phyloP scores from a whole-genome alignment of 2,888 invertebrate species.

The Folsomia manolachei region DNA sequence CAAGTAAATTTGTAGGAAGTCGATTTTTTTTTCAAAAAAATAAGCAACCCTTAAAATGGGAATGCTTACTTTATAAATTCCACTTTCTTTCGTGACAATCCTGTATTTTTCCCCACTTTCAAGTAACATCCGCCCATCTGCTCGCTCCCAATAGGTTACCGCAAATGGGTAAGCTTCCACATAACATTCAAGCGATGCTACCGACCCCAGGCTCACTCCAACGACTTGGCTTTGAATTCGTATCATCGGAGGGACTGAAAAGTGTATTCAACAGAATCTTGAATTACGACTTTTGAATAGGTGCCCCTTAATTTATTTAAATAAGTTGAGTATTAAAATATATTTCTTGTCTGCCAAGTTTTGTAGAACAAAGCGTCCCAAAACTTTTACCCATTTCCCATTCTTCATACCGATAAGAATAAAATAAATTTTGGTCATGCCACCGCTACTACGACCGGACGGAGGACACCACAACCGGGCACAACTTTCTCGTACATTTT shows the following conservation, averaged over 20 bases:
- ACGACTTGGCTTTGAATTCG: constrained; percentile 73
- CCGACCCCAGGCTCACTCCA: constrained; percentile 67
- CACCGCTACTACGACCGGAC: no score
- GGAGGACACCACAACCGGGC: background rate
- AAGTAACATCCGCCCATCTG: constrained; percentile 70
- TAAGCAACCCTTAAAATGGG: background rate
- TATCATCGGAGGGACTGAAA: constrained; percentile 79
- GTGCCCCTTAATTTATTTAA: no score
- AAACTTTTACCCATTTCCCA: no score
- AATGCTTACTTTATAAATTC: constrained; percentile 56
- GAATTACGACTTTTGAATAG: background rate
- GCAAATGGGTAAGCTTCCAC: constrained; percentile 86
- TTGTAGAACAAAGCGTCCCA: no score
- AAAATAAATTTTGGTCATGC: background rate
- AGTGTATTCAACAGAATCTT: background rate
- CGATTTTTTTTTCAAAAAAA: background rate
- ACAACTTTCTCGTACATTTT: background rate
- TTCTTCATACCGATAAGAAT: background rate
- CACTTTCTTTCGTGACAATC: constrained; percentile 60
- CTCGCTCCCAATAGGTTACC: constrained; percentile 78
- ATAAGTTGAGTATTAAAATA: background rate
- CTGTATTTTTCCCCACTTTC: constrained; percentile 66
- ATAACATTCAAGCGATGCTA: constrained; percentile 71
- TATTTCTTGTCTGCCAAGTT: background rate
- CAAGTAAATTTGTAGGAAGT: background rate